A percentile compares a stretch with the other conserved stretches of the same genome.
phyloP scores from a whole-genome alignment of 2,797 vertebrate species.

The Hemibagrus guttatus region DNA sequence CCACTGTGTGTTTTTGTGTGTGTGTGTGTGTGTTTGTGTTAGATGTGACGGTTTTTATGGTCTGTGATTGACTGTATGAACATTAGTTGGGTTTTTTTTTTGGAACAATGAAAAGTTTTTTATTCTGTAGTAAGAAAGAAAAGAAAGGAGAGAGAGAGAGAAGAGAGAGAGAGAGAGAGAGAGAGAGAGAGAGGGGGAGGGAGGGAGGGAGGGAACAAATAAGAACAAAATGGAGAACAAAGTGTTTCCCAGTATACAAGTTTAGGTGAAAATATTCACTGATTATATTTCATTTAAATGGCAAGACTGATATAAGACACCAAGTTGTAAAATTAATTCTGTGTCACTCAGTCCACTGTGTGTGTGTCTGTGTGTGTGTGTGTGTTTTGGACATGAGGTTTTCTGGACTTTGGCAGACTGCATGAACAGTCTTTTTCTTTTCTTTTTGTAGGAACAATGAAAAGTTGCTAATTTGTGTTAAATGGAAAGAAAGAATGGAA shows the following conservation, averaged over 20 bases:
- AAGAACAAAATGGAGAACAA: too few species aligned
- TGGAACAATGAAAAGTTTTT: too few species aligned
- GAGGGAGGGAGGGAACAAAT: too few species aligned
- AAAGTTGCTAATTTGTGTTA: background rate
- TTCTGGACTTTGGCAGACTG: background rate
- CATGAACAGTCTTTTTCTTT: background rate
- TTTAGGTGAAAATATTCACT: conserved; percentile 6
- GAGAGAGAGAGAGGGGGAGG: too few species aligned
- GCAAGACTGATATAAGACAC: background rate
- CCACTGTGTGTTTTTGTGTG: background rate
- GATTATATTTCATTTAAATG: background rate
- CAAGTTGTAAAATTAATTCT: background rate
- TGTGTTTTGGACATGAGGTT: background rate
- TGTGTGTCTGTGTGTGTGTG: background rate
- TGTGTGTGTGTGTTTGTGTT: background rate
- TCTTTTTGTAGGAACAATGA: background rate
- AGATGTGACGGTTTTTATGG: too few species aligned
- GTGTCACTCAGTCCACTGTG: too few species aligned
- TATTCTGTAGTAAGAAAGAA: too few species aligned
- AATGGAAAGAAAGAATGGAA: background rate
- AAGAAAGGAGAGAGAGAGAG: too few species aligned
- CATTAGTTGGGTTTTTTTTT: too few species aligned
- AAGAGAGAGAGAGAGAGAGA: too few species aligned
- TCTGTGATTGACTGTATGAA: too few species aligned
- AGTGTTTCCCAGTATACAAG: too few species aligned